Conservation (phyloP, 1,140 invertebrate genomes). For the Aleiodes sp. region DNA sequence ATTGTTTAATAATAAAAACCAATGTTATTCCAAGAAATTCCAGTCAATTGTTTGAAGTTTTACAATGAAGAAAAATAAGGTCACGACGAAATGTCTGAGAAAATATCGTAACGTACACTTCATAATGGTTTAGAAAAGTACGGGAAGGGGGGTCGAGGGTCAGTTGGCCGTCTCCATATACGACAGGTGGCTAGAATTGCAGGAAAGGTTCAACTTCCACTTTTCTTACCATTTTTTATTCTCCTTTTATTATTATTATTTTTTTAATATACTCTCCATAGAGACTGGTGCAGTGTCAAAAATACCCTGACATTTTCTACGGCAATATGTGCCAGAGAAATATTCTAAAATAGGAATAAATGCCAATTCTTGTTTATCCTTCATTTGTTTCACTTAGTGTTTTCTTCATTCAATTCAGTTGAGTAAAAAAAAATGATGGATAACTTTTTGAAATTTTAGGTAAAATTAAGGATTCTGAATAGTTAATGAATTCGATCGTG, state of each 20-base stretch:
- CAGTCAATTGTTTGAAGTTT: neutral
- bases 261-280: neutral
- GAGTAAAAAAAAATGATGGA: too few species aligned
- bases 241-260: neutral
- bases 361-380: neutral
- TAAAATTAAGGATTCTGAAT: too few species aligned
- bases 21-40: neutral
- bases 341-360: too few species aligned
- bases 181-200: neutral
- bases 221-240: too few species aligned
- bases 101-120: neutral
- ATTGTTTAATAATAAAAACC: neutral
- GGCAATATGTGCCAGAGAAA: neutral
- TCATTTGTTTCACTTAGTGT: neutral
- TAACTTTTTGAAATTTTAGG: too few species aligned
- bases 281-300: neutral
- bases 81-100: slow-evolving; percentile 8
- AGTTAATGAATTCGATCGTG: too few species aligned
- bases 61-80: neutral
- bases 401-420: neutral
- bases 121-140: too few species aligned
- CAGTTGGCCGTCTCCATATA: neutral
- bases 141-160: neutral
- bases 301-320: neutral
- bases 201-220: too few species aligned